phyloP scores from a whole-genome alignment of 2,113 vertebrate species.

The Ageneiosus marmoratus region DNA sequence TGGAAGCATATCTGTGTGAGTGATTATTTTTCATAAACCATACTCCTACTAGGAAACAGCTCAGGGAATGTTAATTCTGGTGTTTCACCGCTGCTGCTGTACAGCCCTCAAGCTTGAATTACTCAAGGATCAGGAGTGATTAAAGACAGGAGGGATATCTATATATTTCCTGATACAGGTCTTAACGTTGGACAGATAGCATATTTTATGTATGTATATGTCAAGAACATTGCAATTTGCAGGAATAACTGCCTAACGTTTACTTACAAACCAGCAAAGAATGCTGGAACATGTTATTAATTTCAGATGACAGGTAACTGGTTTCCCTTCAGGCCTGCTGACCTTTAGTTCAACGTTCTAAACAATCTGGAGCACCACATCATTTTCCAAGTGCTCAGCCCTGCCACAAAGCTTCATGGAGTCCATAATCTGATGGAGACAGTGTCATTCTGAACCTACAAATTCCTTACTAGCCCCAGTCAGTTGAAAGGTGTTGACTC shows the following conservation, averaged over 20 bases:
- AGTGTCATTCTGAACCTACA: not conserved
- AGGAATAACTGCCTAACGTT: not conserved
- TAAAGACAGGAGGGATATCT: not conserved
- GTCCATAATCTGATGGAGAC: constrained; percentile 12
- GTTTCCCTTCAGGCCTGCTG: constrained; percentile 23
- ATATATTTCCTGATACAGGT: not conserved
- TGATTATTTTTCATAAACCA: constrained; percentile 5
- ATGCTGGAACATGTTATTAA: constrained; percentile 20
- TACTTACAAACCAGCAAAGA: not conserved
- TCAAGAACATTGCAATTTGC: not conserved
- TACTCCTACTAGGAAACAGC: not conserved
- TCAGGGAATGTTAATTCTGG: constrained; percentile 14
- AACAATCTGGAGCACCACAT: not conserved
- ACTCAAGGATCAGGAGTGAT: not conserved
- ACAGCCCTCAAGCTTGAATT: not conserved
- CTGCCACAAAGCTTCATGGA: not conserved
- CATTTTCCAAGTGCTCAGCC: not conserved
- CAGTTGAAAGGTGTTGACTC: not conserved
- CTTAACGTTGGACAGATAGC: constrained; percentile 14
- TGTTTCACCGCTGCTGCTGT: constrained; percentile 19
- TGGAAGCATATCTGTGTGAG: constrained; percentile 6
- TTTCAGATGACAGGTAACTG: constrained; percentile 28
- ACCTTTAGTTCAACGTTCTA: constrained; percentile 7
- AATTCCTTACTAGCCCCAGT: not conserved
- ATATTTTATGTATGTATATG: not conserved